These are phyloP conservation scores for Phoenicopterus ruber DNA, from an alignment of 2,113 vertebrate genomes.

Conservation along the genomic window DNA sequence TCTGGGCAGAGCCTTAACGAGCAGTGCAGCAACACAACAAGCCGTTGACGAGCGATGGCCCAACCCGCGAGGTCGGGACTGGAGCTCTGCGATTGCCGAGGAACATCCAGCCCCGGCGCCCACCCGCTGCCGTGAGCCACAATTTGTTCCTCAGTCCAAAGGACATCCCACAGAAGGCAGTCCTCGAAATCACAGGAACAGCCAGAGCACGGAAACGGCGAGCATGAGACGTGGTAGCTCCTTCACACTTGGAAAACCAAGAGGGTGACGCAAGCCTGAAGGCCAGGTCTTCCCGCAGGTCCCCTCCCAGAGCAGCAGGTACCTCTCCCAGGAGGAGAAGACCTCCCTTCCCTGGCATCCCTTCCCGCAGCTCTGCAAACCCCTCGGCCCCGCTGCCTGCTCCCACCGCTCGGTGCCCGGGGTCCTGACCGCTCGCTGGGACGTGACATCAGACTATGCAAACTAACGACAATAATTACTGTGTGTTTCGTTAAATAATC, in stretches of 20 bases:
- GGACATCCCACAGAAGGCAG: rapidly evolving
- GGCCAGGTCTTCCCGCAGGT: not conserved
- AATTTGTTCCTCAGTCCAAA: not conserved
- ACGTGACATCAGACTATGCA: not conserved
- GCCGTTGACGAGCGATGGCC: rapidly evolving
- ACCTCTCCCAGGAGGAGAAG: not conserved
- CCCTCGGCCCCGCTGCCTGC: not conserved
- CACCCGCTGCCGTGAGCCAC: rapidly evolving
- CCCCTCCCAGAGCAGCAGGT: not conserved
- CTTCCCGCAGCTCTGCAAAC: not conserved
- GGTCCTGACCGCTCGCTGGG: not conserved
- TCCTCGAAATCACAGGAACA: not conserved
- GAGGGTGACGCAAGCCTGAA: rapidly evolving
- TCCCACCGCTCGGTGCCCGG: rapidly evolving
- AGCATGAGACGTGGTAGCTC: rapidly evolving
- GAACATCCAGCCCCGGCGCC: not conserved
- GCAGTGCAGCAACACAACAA: not conserved
- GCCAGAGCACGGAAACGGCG: rapidly evolving
- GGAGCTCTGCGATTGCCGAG: rapidly evolving
- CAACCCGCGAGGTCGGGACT: rapidly evolving
- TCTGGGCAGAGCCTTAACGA: rapidly evolving
- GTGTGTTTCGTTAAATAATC: not conserved
- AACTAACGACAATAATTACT: not conserved
- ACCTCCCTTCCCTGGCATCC: not conserved
- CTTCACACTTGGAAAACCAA: not conserved